Percentiles rank a stretch among this genome's conserved stretches.
Conservation (phyloP, 2,888 invertebrate genomes). For the Allolobophora icterica region DNA sequence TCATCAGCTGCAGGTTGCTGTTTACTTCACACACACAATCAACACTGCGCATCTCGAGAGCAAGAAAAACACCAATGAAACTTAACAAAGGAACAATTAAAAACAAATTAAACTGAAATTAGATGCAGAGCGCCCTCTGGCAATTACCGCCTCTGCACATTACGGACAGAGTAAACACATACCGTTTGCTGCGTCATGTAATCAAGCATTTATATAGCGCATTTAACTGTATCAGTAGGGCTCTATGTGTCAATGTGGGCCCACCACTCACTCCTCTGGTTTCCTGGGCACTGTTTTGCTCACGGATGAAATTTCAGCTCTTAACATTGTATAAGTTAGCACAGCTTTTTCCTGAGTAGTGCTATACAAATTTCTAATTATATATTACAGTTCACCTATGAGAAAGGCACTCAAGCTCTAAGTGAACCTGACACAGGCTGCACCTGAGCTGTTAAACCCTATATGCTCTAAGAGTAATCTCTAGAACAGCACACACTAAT, state of each 20-base stretch:
- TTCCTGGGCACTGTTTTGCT: too few species aligned
- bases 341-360: too few species aligned
- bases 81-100: slow-evolving; percentile 7
- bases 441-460: background rate
- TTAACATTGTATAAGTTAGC: too few species aligned
- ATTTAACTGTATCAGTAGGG: background rate
- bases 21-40: background rate
- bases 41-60: background rate
- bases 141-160: background rate
- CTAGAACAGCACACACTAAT: background rate
- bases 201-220: background rate
- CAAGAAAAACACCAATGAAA: background rate
- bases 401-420: background rate
- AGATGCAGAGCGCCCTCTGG: background rate
- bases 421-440: background rate
- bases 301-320: too few species aligned
- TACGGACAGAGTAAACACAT: background rate
- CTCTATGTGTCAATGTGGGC: too few species aligned
- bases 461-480: background rate
- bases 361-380: too few species aligned
- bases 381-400: too few species aligned
- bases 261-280: too few species aligned
- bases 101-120: background rate
- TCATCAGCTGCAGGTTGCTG: background rate
- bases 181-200: background rate